phyloP scores from a whole-genome alignment of 1,140 invertebrate species.

The Vollenhovia emeryi region DNA sequence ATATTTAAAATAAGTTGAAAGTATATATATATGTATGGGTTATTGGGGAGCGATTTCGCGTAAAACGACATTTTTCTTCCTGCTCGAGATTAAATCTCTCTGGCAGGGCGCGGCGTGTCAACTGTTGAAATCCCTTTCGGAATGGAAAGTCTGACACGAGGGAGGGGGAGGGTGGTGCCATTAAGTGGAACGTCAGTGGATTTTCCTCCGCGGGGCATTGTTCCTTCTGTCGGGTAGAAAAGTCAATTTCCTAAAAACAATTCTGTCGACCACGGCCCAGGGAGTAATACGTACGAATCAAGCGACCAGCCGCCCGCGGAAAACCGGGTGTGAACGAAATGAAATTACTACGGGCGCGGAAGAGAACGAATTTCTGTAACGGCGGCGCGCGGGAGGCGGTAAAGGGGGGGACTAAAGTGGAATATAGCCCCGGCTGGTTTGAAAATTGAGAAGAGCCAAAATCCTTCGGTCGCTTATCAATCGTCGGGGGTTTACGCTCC shows the following conservation, averaged over 20 bases:
- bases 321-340: slow-evolving; percentile 73
- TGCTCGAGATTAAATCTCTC: slow-evolving; percentile 58
- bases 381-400: slow-evolving; percentile 7
- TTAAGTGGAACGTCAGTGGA: slow-evolving; percentile 68
- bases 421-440: slow-evolving; percentile 57
- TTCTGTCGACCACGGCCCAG: slow-evolving; percentile 72
- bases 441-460: slow-evolving; percentile 64
- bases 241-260: slow-evolving; percentile 81
- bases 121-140: slow-evolving; percentile 57
- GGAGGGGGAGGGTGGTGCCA: slow-evolving; percentile 16
- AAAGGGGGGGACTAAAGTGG: slow-evolving; percentile 43
- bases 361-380: slow-evolving; percentile 72
- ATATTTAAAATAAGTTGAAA: slow-evolving; percentile 32
- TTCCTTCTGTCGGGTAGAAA: slow-evolving; percentile 71
- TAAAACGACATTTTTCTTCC: slow-evolving; percentile 35
- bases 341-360: slow-evolving; percentile 72
- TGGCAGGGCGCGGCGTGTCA: slow-evolving; percentile 63
- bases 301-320: slow-evolving; percentile 64
- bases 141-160: slow-evolving; percentile 58
- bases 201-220: slow-evolving; percentile 61
- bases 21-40: neutral
- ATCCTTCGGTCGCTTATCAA: slow-evolving; percentile 64
- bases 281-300: slow-evolving; percentile 76
- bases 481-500: slow-evolving; percentile 32
- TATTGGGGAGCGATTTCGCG: slow-evolving; percentile 48